These are phyloP conservation scores for Parotia lawesii DNA, from an alignment of 2,113 vertebrate species.

Conservation along the genomic window DNA sequence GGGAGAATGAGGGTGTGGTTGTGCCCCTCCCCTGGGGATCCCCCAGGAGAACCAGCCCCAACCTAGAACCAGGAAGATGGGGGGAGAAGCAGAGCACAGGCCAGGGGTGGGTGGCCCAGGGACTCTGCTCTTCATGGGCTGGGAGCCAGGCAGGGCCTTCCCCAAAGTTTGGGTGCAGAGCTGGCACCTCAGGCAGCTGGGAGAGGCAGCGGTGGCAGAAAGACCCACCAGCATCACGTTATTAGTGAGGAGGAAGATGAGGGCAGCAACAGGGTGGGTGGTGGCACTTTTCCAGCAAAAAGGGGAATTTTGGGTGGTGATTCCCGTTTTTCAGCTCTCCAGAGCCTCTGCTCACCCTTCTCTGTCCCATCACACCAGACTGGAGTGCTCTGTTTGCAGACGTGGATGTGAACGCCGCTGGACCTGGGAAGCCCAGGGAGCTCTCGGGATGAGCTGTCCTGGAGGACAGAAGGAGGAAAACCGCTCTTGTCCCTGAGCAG, in stretches of 20 bases:
- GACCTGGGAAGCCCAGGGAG: background rate
- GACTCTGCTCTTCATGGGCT: background rate
- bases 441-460: background rate
- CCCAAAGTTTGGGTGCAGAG: background rate
- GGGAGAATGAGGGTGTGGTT: background rate
- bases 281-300: background rate
- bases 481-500: background rate
- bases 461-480: background rate
- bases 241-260: background rate
- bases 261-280: background rate
- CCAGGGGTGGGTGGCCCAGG: background rate
- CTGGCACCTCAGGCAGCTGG: background rate
- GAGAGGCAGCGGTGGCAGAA: background rate
- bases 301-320: background rate
- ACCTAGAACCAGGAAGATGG: accelerated
- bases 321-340: background rate
- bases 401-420: background rate
- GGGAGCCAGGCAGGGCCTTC: background rate
- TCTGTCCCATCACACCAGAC: background rate
- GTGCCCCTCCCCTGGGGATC: background rate
- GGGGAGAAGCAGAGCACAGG: background rate
- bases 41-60: background rate
- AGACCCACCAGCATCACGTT: accelerated
- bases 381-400: background rate
- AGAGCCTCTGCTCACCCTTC: background rate